Base-by-base conservation (phyloP, 2,797 vertebrate genomes). In the Arrhamphus sclerolepis region DNA sequence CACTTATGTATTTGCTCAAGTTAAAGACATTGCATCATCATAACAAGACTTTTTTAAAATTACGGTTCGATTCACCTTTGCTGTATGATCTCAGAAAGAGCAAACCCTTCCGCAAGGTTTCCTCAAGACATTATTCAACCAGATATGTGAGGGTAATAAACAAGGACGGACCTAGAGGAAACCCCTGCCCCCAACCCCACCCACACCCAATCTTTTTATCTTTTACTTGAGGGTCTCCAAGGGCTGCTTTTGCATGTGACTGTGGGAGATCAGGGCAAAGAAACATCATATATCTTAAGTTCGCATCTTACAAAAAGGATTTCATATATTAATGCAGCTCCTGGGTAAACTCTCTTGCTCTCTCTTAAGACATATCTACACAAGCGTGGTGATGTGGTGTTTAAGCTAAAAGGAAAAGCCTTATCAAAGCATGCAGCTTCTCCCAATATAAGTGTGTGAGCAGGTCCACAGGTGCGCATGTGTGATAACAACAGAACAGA, bases 231-330 rank as follows among this genome's bases (percentile, higher is more conserved):
- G 57, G 56, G 82, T 83, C 90, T 87, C 88, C 24, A 42, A 81
- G 85, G 85, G 88, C 77, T 42, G 66, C 72, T 81, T 84, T 68
- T 77, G 78, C 72, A 81, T 82, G 71, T 58, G 71, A 75, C 84
- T 81, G 81, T 80, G 79, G 70, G 74, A 82, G 86, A 87, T 88
- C 85, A 62, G 88, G 81, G 85, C 82, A 84, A 62, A 81, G 83
- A 85, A 89, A 87, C 78, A 70, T 79, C 79, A 87, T 78, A 86
- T 83, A 89, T 90, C 83, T 82, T 75, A 75, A 81, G 81, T 90
- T 90, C 80, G 89, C 83, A 89, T 87, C 87, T 87, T 81, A 84
- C 84, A 85, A 81, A 86, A 83, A 83, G 81, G 77, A 87, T 88
- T 85, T 87, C 61, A 75, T 85, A 85, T 81, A 88, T 91, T 87